Evolutionary conservation across 2,888 invertebrate species (phyloP).

Genomic region (Panopea generosa): DNA sequence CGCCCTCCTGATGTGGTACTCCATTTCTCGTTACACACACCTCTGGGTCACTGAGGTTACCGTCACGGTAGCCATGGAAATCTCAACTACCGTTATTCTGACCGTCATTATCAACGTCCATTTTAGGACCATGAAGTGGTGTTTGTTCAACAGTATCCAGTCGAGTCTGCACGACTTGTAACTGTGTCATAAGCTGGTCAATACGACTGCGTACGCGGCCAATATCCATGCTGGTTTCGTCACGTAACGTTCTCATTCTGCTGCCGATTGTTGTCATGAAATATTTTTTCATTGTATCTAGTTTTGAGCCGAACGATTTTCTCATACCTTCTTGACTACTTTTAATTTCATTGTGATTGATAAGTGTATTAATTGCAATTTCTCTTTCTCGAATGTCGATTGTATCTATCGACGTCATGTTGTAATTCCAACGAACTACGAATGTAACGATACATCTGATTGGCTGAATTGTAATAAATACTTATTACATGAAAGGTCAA

Average conservation of each 20-base stretch:
- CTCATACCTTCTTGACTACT: constrained; percentile 19
- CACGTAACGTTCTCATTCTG: constrained; percentile 23
- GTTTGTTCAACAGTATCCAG: constrained; percentile 7
- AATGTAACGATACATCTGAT: no score
- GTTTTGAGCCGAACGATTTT: constrained; percentile 12
- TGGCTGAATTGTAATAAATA: no score
- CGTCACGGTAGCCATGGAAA: no score
- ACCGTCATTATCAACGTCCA: no score
- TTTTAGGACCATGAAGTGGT: no score
- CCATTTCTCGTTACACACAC: not conserved
- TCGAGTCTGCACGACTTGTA: constrained; percentile 30
- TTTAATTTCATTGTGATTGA: constrained; percentile 11
- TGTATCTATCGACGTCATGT: no score
- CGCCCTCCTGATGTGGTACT: not conserved
- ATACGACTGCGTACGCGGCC: constrained; percentile 12
- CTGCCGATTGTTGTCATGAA: constrained; percentile 15
- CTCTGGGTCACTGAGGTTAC: constrained; percentile 1
- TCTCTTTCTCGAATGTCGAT: no score
- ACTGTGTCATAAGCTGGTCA: constrained; percentile 27
- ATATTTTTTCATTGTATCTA: constrained; percentile 12
- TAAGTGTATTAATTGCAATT: no score
- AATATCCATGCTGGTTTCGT: constrained; percentile 23
- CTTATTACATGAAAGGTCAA: no score
- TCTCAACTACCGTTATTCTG: no score
- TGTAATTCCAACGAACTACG: no score